These are phyloP conservation scores for Leptobrachium ailaonicum DNA, from an alignment of 2,113 vertebrate species.

Conservation along the genomic window DNA sequence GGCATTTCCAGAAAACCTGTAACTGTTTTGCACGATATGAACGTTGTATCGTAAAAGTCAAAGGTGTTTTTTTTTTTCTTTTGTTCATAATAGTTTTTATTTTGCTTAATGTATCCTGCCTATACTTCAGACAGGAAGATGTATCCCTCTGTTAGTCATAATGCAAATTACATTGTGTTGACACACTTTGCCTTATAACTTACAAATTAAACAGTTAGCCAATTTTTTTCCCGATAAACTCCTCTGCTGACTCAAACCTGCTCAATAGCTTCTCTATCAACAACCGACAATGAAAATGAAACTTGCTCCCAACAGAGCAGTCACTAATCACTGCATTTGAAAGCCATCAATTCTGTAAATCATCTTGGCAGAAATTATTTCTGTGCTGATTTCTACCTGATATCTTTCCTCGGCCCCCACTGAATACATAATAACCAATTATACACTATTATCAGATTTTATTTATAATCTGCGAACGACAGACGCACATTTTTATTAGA, in stretches of 20 bases:
- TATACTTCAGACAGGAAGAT: constrained; percentile 54
- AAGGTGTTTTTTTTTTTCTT: too few relatives aligned
- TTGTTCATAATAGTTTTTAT: too few relatives aligned
- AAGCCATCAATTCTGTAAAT: constrained; percentile 52
- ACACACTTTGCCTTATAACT: constrained; percentile 52
- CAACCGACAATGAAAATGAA: constrained; percentile 54
- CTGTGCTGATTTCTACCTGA: constrained; percentile 51
- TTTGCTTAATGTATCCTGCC: not conserved
- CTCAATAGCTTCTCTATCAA: constrained; percentile 52
- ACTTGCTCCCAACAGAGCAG: constrained; percentile 48
- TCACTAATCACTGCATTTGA: constrained; percentile 47
- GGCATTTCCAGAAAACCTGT: not conserved
- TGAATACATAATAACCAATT: constrained; percentile 57
- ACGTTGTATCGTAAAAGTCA: not conserved
- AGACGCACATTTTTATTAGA: constrained; percentile 8
- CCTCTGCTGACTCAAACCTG: constrained; percentile 53
- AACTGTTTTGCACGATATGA: not conserved
- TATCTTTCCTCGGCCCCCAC: constrained; percentile 49
- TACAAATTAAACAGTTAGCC: constrained; percentile 55
- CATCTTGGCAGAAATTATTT: constrained; percentile 53
- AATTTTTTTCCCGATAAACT: constrained; percentile 52
- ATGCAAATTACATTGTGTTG: constrained; percentile 52
- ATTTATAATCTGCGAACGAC: constrained; percentile 49
- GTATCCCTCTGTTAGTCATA: constrained; percentile 53
- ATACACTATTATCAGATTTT: constrained; percentile 20